A percentile compares a stretch with the other conserved stretches of the same genome.
phyloP scores from a whole-genome alignment of 2,888 invertebrate genomes.

The Dromius quadrimaculatus region DNA sequence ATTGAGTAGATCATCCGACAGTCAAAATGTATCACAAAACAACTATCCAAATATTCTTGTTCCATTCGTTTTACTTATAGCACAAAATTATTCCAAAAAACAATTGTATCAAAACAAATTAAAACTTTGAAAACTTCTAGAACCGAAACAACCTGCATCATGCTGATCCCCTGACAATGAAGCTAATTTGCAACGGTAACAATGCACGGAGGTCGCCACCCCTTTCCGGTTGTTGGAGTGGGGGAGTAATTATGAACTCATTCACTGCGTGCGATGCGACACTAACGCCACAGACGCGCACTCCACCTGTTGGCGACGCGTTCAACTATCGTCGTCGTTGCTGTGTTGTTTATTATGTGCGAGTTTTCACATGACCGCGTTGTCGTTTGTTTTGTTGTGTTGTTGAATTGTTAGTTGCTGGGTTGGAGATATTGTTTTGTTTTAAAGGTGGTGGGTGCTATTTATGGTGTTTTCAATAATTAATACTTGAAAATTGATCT shows the following conservation, averaged over 20 bases:
- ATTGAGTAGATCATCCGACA: too few species aligned
- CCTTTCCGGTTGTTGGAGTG: constrained; percentile 1
- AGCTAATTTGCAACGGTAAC: constrained; percentile 46
- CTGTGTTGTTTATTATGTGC: constrained; percentile 23
- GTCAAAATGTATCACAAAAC: too few species aligned
- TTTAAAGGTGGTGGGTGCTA: constrained; percentile 2
- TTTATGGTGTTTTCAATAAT: constrained; percentile 10
- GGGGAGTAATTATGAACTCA: constrained; percentile 45
- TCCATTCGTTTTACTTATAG: too few species aligned
- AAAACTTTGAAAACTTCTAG: constrained; percentile 1
- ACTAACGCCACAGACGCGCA: neutral
- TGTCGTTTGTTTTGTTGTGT: constrained; percentile 33
- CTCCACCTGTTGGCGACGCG: constrained; percentile 46
- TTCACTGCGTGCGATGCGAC: constrained; percentile 29
- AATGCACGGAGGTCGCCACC: constrained; percentile 31
- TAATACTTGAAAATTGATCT: constrained; percentile 18
- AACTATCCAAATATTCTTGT: too few species aligned
- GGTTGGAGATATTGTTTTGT: constrained; percentile 19
- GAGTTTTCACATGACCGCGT: constrained; percentile 31
- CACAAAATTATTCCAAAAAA: too few species aligned
- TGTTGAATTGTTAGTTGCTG: constrained; percentile 12
- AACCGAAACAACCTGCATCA: constrained; percentile 2
- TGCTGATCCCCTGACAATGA: constrained; percentile 27
- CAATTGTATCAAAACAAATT: too few species aligned
- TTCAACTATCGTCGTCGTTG: constrained; percentile 1